Conservation (phyloP, 2,113 vertebrate species). For the Panurus biarmicus region DNA sequence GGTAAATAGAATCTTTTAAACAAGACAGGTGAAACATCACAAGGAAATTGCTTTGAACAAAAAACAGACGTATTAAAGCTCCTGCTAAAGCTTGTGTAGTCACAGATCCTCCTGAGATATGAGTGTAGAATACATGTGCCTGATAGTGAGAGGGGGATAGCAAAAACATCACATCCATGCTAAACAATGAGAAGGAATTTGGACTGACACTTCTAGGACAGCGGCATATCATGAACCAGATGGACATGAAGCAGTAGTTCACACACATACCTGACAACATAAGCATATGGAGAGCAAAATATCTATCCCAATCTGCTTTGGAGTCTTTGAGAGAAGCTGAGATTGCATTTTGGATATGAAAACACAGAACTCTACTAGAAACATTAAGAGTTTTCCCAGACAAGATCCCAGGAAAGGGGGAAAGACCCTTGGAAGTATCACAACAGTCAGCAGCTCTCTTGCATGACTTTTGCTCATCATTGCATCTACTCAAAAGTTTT, state of each 20-base stretch:
- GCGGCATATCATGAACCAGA: background rate
- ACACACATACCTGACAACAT: background rate
- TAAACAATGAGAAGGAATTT: background rate
- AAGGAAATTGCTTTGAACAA: background rate
- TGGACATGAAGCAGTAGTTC: background rate
- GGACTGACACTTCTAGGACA: background rate
- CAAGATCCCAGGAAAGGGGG: background rate
- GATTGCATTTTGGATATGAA: background rate
- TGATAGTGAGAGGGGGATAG: background rate
- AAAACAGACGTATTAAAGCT: background rate
- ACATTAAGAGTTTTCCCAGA: background rate
- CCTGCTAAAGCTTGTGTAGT: background rate
- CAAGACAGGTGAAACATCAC: background rate
- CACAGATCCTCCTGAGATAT: background rate
- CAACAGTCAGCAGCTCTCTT: background rate
- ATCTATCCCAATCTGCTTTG: background rate
- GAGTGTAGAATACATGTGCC: background rate
- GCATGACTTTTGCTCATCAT: background rate
- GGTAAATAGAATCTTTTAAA: background rate
- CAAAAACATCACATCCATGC: background rate
- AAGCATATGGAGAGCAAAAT: background rate
- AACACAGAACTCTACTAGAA: background rate
- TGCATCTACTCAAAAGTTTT: background rate
- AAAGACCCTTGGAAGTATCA: background rate
- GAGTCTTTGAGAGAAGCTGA: background rate